A percentile compares a stretch with the other conserved stretches of the same genome.
Conservation (phyloP, 2,888 invertebrate species). For the Sturmia bella region DNA sequence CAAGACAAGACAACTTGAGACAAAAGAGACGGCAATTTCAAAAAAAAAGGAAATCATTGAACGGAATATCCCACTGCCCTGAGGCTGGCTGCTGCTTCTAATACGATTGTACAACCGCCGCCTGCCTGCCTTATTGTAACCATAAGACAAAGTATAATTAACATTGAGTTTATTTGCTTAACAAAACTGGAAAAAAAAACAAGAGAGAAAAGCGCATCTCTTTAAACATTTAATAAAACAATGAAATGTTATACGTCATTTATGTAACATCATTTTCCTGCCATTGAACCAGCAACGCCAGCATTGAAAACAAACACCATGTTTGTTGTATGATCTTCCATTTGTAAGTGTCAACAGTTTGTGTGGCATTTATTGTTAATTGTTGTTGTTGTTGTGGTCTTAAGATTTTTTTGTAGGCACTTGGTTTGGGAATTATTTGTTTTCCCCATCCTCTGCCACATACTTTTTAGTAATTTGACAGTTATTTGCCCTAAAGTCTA, state of each 20-base stretch:
- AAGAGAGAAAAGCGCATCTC: slow-evolving; percentile 5
- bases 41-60: slow-evolving; percentile 31
- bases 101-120: slow-evolving; percentile 44
- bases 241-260: slow-evolving; percentile 60
- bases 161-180: slow-evolving; percentile 33
- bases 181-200: slow-evolving; percentile 7
- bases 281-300: slow-evolving; percentile 10
- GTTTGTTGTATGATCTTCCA: slow-evolving; percentile 28
- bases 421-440: not conserved
- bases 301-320: slow-evolving; percentile 43
- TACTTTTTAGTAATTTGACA: slow-evolving; percentile 62
- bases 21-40: not conserved
- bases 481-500: slow-evolving; percentile 59
- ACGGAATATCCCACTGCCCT: slow-evolving; percentile 40
- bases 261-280: slow-evolving; percentile 46
- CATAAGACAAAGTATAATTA: slow-evolving; percentile 55
- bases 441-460: not conserved
- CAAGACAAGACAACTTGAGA: slow-evolving; percentile 40
- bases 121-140: slow-evolving; percentile 47
- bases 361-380: slow-evolving; percentile 51
- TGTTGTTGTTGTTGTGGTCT: slow-evolving; percentile 32
- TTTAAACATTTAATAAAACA: slow-evolving; percentile 22
- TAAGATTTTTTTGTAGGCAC: slow-evolving; percentile 7
- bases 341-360: slow-evolving; percentile 62
- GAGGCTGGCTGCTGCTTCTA: slow-evolving; percentile 35